Base-by-base conservation (phyloP, 2,888 invertebrate species). In the Aporophyla lueneburgensis region DNA sequence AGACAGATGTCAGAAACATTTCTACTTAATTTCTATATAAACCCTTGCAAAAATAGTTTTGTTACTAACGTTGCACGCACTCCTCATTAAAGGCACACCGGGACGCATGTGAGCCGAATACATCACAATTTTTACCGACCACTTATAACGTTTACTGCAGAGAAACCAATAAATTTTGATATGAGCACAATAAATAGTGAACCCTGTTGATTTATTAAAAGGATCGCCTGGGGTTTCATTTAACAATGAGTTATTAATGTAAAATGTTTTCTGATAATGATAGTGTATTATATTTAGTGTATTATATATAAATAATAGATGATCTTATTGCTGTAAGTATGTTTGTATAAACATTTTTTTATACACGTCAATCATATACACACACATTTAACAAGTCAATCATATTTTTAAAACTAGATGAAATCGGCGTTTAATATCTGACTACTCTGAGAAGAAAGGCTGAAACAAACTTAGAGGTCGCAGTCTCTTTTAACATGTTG, bases 181-280 rank as follows among this genome's bases (percentile, higher is more conserved):
- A 76, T 66, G 51, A 62, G 14, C 27, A 59, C 61, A 56, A 81
- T 81, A 78, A 74, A 78, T 53, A 78, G 33, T 67, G 51, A 51
- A 56, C 21, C 43, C 33, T 33, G 21, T 46, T 81, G 81, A 78
- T 78, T 81, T 78, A 78, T 81, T 12, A 59, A 43, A 74, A 66
- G 19, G 19, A 43, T 21, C 2, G 24, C 59, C 27, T 12, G 4
- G 10, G 65, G 40, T n/a, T n/a, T 74, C 21, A 16, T 49, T 53
- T 40, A 74, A 59, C 27, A 24, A 33, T 21, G 58, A 40, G 61
- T 61, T 40, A 61, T 74, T 1, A 46, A 27, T 49, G 27, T 1
- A 51, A 71, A 65, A 65, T n/a, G 21, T 59, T 66, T 33, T 40
- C 9, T 54, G 19, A 21, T 54, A 59, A n/a, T 14, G n/a, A n/a